Percentiles rank a stretch among this genome's conserved stretches.
Conservation (phyloP, 2,888 invertebrate species). For the Mactromeris polynyma region DNA sequence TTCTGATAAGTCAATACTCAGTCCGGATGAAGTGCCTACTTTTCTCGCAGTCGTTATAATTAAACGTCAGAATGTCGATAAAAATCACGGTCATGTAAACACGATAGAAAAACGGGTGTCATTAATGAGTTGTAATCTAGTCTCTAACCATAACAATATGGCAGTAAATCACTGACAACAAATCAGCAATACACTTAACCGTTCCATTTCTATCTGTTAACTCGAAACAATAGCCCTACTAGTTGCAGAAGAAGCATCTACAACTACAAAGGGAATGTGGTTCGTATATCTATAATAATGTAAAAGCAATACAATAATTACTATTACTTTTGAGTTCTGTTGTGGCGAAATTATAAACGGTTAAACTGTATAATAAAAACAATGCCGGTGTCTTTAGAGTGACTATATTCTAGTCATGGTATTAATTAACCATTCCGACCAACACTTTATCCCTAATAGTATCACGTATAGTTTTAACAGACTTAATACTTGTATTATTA, state of each 20-base stretch:
- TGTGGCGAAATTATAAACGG: too few relatives aligned
- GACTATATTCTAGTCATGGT: too few relatives aligned
- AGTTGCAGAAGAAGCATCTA: neutral
- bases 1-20: conserved; percentile 5
- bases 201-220: neutral
- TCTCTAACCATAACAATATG: neutral
- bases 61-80: conserved; percentile 5
- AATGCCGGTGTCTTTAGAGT: too few relatives aligned
- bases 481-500: neutral
- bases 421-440: neutral
- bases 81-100: neutral
- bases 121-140: neutral
- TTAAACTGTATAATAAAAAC: too few relatives aligned
- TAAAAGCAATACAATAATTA: neutral
- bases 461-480: neutral
- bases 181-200: neutral
- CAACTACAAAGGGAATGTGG: neutral
- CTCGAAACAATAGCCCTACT: neutral
- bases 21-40: neutral
- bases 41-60: neutral
- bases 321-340: neutral
- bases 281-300: too few relatives aligned
- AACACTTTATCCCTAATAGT: neutral
- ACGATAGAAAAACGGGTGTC: neutral
- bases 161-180: neutral